Base-by-base conservation (phyloP, 2,797 vertebrate genomes). In the Trichosurus vulpecula region DNA sequence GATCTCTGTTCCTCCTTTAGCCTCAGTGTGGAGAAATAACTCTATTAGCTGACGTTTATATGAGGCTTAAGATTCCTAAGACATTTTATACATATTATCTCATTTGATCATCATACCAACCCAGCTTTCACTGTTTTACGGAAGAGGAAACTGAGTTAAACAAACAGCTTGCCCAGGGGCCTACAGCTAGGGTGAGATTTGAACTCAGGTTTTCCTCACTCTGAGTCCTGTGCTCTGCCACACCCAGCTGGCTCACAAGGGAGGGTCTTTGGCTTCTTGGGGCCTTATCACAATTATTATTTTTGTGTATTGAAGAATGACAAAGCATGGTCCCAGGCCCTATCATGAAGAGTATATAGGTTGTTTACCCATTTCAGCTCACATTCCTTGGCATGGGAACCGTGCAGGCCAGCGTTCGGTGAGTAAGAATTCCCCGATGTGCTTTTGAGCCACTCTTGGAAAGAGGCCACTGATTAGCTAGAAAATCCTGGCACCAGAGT, bases 371-470 rank as follows among this genome's bases (percentile, higher is more conserved):
- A 19, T 81, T 81, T 47, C 41, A 47, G 8, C 41, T 55, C 6
- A 3, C 41, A 58, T 61, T 58, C 6, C 27, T 57, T 90, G 93
- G 19, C 12, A 10, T 12, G 91, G 52, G 95, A 96, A 90, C 16
- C 0, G 6, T 4, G 66, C 93, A 12, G 8, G 31, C 94, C 14
- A 2, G 3, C 94, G 87, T 93, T 35, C 66, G 0, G 13, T 94
- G 54, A n/a, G 74, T 91, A 11, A 12, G 41, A 90, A 90, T 90
- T 96, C 53, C 90, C 13, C 47, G 14, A 53, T 55, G 61, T 30
- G 1, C 90, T 96, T 95, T 93, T 57, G 96, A 92, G 25, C 92
- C 52, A 93, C 0, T 41, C 61, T 97, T 97, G 95, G 91, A 95
- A 91, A 16, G 0, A 35, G 47, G 81, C 10, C 53, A 53, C 2